phyloP scores from a whole-genome alignment of 2,113 vertebrate species.

The Genyomyrus donnyi region DNA sequence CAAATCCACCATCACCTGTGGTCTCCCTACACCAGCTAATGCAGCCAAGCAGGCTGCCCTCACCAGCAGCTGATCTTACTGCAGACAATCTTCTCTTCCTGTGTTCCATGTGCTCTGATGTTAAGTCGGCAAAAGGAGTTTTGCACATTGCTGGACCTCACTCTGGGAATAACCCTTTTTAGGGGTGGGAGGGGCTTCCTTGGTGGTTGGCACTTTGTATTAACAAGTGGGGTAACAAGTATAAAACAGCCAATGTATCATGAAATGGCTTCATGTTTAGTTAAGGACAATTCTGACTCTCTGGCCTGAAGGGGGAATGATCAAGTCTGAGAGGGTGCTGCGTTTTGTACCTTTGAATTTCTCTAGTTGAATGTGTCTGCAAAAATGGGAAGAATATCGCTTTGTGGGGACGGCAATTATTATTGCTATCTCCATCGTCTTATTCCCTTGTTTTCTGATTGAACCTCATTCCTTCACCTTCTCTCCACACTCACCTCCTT shows the following conservation, averaged over 20 bases:
- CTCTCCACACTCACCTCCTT: neutral
- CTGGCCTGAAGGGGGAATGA: neutral
- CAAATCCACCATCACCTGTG: neutral
- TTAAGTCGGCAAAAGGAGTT: neutral
- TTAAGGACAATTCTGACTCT: neutral
- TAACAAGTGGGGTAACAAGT: neutral
- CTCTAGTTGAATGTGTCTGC: neutral
- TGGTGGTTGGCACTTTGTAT: neutral
- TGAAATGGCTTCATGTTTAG: neutral
- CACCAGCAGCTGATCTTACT: neutral
- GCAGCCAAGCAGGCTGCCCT: neutral
- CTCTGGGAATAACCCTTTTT: neutral
- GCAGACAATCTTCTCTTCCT: neutral
- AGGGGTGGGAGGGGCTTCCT: too few species aligned
- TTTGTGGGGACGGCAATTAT: neutral
- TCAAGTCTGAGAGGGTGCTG: neutral
- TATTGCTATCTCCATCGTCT: conserved; percentile 24
- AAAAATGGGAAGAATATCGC: neutral
- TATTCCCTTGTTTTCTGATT: conserved; percentile 6
- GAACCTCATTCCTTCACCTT: neutral
- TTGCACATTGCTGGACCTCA: neutral
- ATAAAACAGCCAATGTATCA: neutral
- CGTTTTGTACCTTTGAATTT: neutral
- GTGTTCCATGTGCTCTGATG: neutral
- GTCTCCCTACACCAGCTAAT: neutral